These are phyloP conservation scores for Muntiacus muntjak DNA, from an alignment of 2,113 vertebrate species.

Conservation along the genomic window DNA sequence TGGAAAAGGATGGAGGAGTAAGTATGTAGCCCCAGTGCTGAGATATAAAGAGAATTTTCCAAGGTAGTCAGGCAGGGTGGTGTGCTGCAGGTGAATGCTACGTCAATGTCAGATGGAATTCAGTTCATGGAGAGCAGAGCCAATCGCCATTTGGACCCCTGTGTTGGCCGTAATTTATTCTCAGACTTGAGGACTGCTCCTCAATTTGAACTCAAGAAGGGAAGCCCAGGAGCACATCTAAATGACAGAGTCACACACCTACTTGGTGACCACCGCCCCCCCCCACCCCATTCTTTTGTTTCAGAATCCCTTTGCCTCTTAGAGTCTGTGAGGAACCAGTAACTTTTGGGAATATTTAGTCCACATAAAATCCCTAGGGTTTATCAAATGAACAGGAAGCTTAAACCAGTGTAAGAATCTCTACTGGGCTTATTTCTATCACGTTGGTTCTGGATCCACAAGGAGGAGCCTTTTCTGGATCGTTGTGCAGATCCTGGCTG, in stretches of 20 bases:
- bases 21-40: rapidly evolving
- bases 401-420: neutral
- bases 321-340: neutral
- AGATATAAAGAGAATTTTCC: neutral
- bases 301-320: neutral
- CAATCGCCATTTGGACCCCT: neutral
- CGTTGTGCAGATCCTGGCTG: neutral
- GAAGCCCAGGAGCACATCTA: neutral
- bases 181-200: neutral
- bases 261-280: neutral
- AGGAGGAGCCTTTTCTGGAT: neutral
- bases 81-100: neutral
- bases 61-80: neutral
- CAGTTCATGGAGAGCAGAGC: neutral
- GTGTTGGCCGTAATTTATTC: neutral
- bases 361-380: neutral
- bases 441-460: neutral
- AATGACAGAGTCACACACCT: neutral
- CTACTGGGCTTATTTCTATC: neutral
- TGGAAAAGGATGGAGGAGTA: neutral
- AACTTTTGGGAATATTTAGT: neutral
- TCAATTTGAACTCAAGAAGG: neutral
- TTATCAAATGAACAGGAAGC: neutral
- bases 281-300: neutral
- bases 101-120: neutral